Conservation (phyloP, 2,888 invertebrate genomes). For the Nomada ruficornis region DNA sequence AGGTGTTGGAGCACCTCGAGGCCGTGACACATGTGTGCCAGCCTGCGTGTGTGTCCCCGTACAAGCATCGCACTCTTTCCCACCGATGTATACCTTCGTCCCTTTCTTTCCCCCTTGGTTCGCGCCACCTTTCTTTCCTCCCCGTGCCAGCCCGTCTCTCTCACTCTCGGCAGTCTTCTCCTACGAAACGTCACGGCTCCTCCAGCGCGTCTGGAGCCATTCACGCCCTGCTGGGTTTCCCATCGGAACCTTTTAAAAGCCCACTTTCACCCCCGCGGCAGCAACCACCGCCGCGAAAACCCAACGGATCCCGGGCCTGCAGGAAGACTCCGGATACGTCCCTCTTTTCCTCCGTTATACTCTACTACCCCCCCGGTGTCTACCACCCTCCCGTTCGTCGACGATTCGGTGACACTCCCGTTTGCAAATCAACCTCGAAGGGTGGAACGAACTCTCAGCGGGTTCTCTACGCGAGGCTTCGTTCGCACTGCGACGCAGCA, state of each 20-base stretch:
- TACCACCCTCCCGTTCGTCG: not conserved
- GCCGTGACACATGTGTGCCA: conserved; percentile 59
- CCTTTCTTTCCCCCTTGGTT: conserved; percentile 4
- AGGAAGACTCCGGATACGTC: conserved; percentile 43
- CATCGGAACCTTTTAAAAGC: conserved; percentile 79
- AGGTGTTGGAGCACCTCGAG: conserved; percentile 62
- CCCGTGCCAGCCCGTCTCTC: conserved; percentile 33
- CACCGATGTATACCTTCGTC: conserved; percentile 25
- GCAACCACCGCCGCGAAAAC: conserved; percentile 65
- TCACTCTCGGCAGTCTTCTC: conserved; percentile 31
- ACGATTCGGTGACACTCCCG: conserved; percentile 39
- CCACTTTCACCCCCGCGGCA: conserved; percentile 74
- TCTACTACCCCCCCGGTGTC: not conserved
- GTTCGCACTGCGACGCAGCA: not conserved
- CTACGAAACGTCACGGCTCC: conserved; percentile 61
- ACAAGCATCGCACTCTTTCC: conserved; percentile 29
- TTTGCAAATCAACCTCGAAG: conserved; percentile 52
- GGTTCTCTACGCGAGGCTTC: conserved; percentile 17
- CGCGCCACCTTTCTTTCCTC: conserved; percentile 12
- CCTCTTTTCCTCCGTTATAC: conserved; percentile 8
- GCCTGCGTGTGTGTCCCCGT: conserved; percentile 52
- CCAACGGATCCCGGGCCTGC: conserved; percentile 58
- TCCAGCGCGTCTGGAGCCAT: conserved; percentile 69
- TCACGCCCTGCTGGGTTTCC: conserved; percentile 76
- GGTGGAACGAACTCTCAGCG: conserved; percentile 18